Percentiles rank a stretch among this genome's conserved stretches.
These are phyloP conservation scores for Campoletis raptor DNA, from an alignment of 2,888 invertebrate species.

Conservation along the genomic window DNA sequence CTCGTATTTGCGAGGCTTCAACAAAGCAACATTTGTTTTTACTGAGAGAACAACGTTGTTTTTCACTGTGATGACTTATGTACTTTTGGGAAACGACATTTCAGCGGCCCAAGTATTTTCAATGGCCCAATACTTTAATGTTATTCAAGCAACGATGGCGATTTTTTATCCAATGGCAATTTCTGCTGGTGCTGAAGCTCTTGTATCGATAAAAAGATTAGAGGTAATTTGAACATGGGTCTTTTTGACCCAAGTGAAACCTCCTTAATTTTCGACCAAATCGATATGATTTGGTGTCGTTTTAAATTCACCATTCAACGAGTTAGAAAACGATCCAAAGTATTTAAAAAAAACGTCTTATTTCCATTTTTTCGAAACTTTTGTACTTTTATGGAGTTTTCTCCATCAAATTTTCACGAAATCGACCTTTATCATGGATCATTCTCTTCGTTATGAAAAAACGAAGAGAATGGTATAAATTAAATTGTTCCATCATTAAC, in stretches of 20 bases:
- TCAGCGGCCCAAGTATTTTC: conserved; percentile 90
- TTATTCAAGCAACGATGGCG: conserved; percentile 89
- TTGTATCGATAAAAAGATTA: conserved; percentile 88
- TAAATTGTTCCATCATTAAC: not conserved
- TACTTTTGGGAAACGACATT: conserved; percentile 87
- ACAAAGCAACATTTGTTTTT: conserved; percentile 90
- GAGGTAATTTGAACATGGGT: conserved; percentile 84
- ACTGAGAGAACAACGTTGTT: conserved; percentile 94
- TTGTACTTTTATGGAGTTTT: conserved; percentile 13
- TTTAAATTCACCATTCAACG: no score
- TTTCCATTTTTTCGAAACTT: conserved; percentile 27
- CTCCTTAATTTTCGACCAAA: no score
- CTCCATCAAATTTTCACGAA: not conserved
- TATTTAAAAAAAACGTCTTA: not conserved
- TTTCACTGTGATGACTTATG: conserved; percentile 92
- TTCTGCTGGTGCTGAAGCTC: conserved; percentile 88
- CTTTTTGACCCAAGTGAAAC: not conserved
- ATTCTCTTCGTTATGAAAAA: not conserved
- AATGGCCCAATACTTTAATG: conserved; percentile 91
- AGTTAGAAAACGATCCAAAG: no score
- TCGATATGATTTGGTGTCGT: no score
- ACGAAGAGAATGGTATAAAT: not conserved
- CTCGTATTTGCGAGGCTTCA: conserved; percentile 89
- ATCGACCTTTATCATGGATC: not conserved
- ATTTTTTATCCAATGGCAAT: conserved; percentile 89